Evolutionary conservation across 92 coral and sea anemone species (phyloP).

Genomic region (Palythoa grandiflora): DNA sequence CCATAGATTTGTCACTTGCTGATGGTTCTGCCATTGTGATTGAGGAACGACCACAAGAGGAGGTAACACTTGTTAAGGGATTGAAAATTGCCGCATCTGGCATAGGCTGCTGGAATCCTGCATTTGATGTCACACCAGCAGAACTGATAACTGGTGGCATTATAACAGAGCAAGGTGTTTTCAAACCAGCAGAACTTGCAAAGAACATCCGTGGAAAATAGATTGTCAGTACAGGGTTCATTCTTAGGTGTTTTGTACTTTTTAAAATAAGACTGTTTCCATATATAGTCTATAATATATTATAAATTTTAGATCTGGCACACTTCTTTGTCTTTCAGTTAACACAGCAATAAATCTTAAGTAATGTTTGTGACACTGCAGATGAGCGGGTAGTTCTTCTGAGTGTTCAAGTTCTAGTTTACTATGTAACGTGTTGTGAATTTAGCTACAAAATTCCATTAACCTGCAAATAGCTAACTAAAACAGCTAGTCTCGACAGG

Average conservation of each 20-base stretch:
- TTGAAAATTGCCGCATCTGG: conserved; percentile 86
- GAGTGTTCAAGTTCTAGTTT: too few relatives aligned
- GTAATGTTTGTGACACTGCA: too few relatives aligned
- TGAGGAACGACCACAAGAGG: conserved; percentile 86
- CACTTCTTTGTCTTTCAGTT: too few relatives aligned
- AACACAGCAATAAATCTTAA: too few relatives aligned
- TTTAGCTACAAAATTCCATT: too few relatives aligned
- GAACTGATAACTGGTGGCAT: conserved; percentile 93
- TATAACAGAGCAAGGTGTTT: conserved; percentile 90
- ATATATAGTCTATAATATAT: too few relatives aligned
- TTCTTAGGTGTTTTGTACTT: background rate
- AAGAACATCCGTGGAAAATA: conserved; percentile 43
- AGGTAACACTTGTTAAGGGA: conserved; percentile 77
- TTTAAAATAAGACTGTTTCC: too few relatives aligned
- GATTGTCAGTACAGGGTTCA: background rate
- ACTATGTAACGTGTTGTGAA: too few relatives aligned
- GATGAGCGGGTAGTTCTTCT: too few relatives aligned
- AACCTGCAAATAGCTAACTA: too few relatives aligned
- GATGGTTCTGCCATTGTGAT: conserved; percentile 83
- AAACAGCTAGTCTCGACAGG: too few relatives aligned
- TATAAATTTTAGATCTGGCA: too few relatives aligned
- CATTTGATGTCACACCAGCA: conserved; percentile 96
- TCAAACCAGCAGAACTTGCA: conserved; percentile 74
- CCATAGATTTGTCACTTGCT: conserved; percentile 76
- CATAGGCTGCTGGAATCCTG: conserved; percentile 95